These are phyloP conservation scores for Amphimallon solstitiale DNA, from an alignment of 2,888 invertebrate species.

Conservation along the genomic window DNA sequence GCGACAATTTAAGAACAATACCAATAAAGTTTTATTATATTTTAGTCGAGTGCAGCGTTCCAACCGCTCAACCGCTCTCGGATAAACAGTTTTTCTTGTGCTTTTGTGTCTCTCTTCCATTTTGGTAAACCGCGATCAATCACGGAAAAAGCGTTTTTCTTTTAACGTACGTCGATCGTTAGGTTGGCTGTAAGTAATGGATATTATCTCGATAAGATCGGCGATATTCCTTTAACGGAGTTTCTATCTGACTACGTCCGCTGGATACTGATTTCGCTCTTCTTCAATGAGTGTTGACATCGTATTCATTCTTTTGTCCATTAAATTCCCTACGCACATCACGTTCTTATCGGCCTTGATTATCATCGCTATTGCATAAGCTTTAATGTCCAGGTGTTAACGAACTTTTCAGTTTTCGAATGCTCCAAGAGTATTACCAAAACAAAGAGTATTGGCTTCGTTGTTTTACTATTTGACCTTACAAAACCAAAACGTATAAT, in stretches of 20 bases:
- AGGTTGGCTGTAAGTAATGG: conserved; percentile 17
- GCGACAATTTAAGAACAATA: not conserved
- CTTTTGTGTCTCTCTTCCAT: conserved; percentile 1
- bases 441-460: too few species aligned
- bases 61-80: not conserved
- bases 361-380: too few species aligned
- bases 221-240: conserved; percentile 22
- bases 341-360: too few species aligned
- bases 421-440: too few species aligned
- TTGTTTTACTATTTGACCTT: too few species aligned
- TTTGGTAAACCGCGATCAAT: conserved; percentile 3
- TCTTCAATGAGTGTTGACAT: too few species aligned
- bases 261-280: conserved; percentile 7
- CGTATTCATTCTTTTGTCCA: too few species aligned
- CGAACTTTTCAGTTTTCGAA: too few species aligned
- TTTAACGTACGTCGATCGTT: conserved; percentile 11
- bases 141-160: not conserved
- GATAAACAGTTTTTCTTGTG: not conserved
- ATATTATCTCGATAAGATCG: conserved; percentile 26
- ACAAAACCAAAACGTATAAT: too few species aligned
- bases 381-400: too few species aligned
- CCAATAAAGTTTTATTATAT: conserved; percentile 1
- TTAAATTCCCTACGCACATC: too few species aligned
- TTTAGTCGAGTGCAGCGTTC: not conserved
- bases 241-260: conserved; percentile 3